Evolutionary conservation across 1,140 invertebrate genomes (phyloP), one percentile per base, ranked within the genome.

Genomic region (Yoshiicerus persimilis): DNA sequence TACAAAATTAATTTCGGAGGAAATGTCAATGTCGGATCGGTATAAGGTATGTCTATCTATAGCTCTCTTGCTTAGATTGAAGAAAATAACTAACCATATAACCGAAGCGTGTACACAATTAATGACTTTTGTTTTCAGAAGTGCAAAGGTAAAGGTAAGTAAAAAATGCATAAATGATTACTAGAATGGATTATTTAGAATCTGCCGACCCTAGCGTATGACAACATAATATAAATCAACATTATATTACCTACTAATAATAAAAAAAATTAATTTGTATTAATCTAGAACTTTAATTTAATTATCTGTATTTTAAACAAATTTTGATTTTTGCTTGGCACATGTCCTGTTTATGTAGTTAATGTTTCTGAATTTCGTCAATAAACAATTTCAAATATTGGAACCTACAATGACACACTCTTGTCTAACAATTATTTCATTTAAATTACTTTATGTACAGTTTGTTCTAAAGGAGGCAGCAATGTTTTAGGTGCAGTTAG

Each of bases 301-400:
- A 36, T 80, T 80, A n/a, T 34, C n/a, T 80, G 38, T 6, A n/a
- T n/a, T 56, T 56, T 56, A 36, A 80, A 36, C 16, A 36, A 80
- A 80, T 80, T 80, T 80, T 80, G 75, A 80, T 80, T 80, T 80
- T 32, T 80, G 75, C 75, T 80, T 80, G 34, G 32, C n/a, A 80
- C 38, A 25, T 80, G 75, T 80, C 75, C 75, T 80, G 75, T 56
- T 80, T 80, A 80, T 38, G 75, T 80, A 80, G 66, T 70, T 30
- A 11, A 36, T 80, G 34, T 80, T 80, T 80, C 75, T 36, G 32
- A 38, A 80, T 38, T 80, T 36, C 75, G 30, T 16, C 11, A 38
- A 80, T 80, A 80, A 80, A 38, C 0, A 9, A 36, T 80, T n/a
- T 36, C 36, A 80, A 70, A 25, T 27, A 30, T 70, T 70, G 66